phyloP scores from a whole-genome alignment of 2,797 vertebrate genomes.

The Columba guinea region DNA sequence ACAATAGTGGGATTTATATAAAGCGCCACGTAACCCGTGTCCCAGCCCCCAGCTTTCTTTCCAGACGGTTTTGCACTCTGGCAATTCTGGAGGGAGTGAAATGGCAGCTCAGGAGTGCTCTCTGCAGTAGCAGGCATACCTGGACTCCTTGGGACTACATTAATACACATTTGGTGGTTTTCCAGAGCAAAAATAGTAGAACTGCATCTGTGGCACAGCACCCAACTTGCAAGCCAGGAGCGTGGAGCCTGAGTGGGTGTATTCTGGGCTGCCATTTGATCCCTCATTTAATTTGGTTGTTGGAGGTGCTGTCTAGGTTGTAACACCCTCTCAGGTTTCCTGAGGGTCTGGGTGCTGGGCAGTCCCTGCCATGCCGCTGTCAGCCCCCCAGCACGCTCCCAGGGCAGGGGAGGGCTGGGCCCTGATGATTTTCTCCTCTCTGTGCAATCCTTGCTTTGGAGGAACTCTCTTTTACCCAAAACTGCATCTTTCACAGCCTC shows the following conservation, averaged over 20 bases:
- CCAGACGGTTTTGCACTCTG: not conserved
- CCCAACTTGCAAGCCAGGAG: fast-evolving
- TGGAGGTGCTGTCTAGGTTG: not conserved
- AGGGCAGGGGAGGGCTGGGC: not conserved
- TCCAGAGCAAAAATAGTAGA: not conserved
- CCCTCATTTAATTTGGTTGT: not conserved
- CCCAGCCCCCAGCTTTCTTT: not conserved
- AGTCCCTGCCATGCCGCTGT: fast-evolving
- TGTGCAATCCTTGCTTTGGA: not conserved
- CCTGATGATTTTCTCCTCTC: not conserved
- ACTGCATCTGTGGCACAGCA: not conserved
- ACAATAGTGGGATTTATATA: constrained; percentile 30
- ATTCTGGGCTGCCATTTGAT: constrained; percentile 7
- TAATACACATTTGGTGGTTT: not conserved
- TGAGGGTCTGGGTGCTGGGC: not conserved
- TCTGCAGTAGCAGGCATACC: not conserved
- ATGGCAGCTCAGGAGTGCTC: not conserved
- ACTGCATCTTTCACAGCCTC: not conserved
- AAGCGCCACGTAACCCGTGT: fast-evolving
- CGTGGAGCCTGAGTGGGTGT: not conserved
- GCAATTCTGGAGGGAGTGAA: not conserved
- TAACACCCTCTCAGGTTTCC: not conserved
- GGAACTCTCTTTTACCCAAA: not conserved
- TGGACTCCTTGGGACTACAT: not conserved
- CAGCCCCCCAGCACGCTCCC: not conserved